Evolutionary conservation across 2,888 invertebrate species (phyloP).

Genomic region (Aromia moschata): DNA sequence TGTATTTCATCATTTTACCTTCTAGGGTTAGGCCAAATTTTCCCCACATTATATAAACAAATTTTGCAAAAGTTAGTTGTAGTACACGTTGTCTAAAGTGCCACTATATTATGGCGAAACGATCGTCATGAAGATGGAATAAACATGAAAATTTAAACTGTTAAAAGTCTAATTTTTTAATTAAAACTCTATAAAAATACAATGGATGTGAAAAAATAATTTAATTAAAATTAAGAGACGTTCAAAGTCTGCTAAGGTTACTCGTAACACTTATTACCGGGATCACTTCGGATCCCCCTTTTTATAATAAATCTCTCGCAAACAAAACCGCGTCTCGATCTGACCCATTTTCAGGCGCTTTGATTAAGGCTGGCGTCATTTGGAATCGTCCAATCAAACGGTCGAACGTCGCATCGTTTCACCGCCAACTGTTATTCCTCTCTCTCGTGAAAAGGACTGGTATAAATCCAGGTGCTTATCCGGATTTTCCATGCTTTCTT

Average conservation of each 20-base stretch:
- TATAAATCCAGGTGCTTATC: conserved; percentile 27
- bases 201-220: no score
- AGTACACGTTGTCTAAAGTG: no score
- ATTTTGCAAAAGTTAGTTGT: no score
- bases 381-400: conserved; percentile 19
- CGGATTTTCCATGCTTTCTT: conserved; percentile 25
- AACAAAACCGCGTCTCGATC: conserved; percentile 8
- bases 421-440: conserved; percentile 23
- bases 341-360: conserved; percentile 21
- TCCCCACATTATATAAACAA: no score
- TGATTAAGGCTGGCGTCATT: conserved; percentile 21
- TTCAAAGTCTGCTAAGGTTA: not conserved
- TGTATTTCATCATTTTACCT: no score
- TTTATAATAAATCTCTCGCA: conserved; percentile 7
- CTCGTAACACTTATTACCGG: not conserved
- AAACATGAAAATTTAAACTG: no score
- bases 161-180: no score
- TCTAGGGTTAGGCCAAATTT: no score
- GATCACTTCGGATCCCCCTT: not conserved
- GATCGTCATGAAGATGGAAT: no score
- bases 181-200: no score
- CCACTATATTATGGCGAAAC: no score
- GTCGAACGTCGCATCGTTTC: conserved; percentile 20
- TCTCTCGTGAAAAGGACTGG: conserved; percentile 21
- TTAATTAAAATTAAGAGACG: no score